A percentile compares a stretch with the other conserved stretches of the same genome.
These are phyloP conservation scores for Etheostoma nigrum DNA, from an alignment of 2,797 vertebrate species.

Conservation along the genomic window DNA sequence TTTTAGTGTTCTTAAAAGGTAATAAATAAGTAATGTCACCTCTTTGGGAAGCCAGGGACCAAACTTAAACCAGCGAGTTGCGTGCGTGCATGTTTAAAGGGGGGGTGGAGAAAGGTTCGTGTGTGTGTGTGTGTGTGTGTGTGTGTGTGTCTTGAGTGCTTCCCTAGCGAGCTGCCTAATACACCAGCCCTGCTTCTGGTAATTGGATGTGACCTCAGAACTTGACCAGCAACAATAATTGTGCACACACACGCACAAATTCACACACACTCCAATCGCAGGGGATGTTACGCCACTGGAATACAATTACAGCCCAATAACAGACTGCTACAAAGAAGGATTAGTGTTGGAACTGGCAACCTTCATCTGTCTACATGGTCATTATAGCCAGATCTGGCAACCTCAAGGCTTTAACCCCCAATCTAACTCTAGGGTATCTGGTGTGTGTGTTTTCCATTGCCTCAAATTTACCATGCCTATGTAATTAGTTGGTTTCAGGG, in stretches of 20 bases:
- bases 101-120: not conserved
- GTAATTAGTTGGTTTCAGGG: constrained; percentile 25
- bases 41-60: constrained; percentile 8
- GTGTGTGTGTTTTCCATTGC: not conserved
- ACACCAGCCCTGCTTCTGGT: constrained; percentile 53
- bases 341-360: constrained; percentile 73
- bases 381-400: constrained; percentile 59
- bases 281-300: constrained; percentile 62
- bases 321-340: constrained; percentile 61
- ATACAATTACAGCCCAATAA: constrained; percentile 68
- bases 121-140: constrained; percentile 10
- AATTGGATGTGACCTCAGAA: constrained; percentile 77
- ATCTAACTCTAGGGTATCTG: constrained; percentile 4
- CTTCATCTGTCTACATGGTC: constrained; percentile 66
- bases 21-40: constrained; percentile 40
- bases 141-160: constrained; percentile 11
- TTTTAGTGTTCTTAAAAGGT: constrained; percentile 42
- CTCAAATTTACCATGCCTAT: constrained; percentile 17
- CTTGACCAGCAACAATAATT: constrained; percentile 63
- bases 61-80: not conserved
- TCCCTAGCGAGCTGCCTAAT: constrained; percentile 29
- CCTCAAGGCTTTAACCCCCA: constrained; percentile 49
- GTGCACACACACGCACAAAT: constrained; percentile 30
- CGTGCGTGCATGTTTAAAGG: not conserved
- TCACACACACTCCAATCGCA: constrained; percentile 40